Conservation (phyloP, 53 echinoderm and acorn worm genomes). For the Henricia sp. region DNA sequence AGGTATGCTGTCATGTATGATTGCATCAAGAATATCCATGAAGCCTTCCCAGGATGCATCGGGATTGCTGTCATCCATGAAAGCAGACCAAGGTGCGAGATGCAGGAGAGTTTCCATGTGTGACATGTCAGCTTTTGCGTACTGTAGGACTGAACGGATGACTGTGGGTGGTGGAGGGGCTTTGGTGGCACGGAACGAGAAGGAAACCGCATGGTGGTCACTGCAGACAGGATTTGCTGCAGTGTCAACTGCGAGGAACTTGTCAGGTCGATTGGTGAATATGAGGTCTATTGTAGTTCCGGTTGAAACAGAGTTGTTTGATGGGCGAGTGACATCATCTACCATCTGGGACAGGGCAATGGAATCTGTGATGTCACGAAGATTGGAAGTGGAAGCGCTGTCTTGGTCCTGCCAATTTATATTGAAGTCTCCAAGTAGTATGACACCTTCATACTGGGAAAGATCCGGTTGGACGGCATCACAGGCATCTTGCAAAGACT, state of each 20-base stretch:
- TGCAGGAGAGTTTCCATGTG: conserved; percentile 45
- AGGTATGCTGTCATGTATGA: background rate
- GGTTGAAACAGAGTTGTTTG: background rate
- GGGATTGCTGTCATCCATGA: conserved; percentile 20
- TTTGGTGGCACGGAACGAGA: background rate
- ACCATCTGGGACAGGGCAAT: background rate
- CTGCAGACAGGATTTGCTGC: conserved; percentile 10
- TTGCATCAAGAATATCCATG: no score
- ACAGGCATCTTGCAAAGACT: conserved; percentile 11
- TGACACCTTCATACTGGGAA: conserved; percentile 36
- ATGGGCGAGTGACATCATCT: background rate
- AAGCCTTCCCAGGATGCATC: background rate
- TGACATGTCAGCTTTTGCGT: conserved; percentile 23
- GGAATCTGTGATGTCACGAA: background rate
- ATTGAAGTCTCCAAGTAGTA: conserved; percentile 24
- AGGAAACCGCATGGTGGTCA: conserved; percentile 24
- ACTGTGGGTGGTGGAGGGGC: conserved; percentile 14
- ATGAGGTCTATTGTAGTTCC: conserved; percentile 53
- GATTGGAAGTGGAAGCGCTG: background rate
- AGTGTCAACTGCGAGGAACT: background rate
- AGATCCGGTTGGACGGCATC: conserved; percentile 6
- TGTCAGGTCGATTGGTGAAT: conserved; percentile 50
- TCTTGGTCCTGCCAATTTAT: conserved; percentile 20
- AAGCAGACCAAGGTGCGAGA: conserved; percentile 33
- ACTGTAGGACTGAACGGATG: conserved; percentile 37